Conservation (phyloP, 1,140 invertebrate species). For the Aricia agestis region DNA sequence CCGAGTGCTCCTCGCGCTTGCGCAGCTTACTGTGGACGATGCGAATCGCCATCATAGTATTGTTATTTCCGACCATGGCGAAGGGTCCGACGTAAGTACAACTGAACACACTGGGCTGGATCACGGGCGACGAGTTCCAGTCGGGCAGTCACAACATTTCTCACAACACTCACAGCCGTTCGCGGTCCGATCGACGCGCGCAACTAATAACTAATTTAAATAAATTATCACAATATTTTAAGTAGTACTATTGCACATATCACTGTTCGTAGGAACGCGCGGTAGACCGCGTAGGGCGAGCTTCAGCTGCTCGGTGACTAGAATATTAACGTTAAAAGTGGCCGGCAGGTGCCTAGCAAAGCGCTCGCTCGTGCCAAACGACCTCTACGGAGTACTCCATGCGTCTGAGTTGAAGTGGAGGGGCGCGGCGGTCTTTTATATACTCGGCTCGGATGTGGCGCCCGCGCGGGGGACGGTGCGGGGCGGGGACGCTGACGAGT, state of each 20-base stretch:
- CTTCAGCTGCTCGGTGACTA: slow-evolving; percentile 74
- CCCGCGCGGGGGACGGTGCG: slow-evolving; percentile 33
- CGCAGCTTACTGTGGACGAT: slow-evolving; percentile 91
- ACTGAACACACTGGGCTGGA: slow-evolving; percentile 67
- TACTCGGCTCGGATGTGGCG: slow-evolving; percentile 64
- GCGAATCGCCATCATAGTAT: slow-evolving; percentile 89
- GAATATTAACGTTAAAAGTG: slow-evolving; percentile 69
- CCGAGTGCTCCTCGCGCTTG: slow-evolving; percentile 86
- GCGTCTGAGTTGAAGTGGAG: slow-evolving; percentile 73
- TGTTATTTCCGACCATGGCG: slow-evolving; percentile 86
- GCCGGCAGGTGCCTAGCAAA: slow-evolving; percentile 78
- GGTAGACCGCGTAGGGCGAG: slow-evolving; percentile 68
- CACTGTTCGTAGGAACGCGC: slow-evolving; percentile 75
- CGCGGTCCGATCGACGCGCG: slow-evolving; percentile 54
- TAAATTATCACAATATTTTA: slow-evolving; percentile 76
- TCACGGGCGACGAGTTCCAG: slow-evolving; percentile 71
- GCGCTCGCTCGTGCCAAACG: slow-evolving; percentile 77
- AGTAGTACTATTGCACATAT: slow-evolving; percentile 75
- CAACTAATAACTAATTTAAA: slow-evolving; percentile 73
- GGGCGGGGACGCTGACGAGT: slow-evolving; percentile 39
- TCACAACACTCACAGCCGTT: slow-evolving; percentile 74
- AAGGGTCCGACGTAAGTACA: slow-evolving; percentile 65
- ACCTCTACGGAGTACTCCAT: slow-evolving; percentile 78
- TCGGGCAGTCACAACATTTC: slow-evolving; percentile 74
- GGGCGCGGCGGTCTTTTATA: slow-evolving; percentile 75